Base-by-base conservation (phyloP, 2,888 invertebrate genomes). In the Ophioninae sp. region DNA sequence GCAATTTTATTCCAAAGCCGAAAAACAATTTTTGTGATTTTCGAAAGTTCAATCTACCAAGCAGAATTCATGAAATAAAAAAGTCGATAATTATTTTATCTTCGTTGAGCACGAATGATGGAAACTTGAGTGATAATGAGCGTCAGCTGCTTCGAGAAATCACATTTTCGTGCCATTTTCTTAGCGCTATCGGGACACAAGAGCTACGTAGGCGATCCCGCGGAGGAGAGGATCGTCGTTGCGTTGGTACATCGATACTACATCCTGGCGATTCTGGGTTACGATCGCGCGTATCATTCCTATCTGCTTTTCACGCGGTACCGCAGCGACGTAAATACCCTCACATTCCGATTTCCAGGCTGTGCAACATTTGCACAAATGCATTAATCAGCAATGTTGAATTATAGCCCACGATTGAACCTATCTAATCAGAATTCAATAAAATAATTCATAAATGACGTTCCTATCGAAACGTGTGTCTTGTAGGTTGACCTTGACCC, bases 191-290 rank as follows among this genome's bases (percentile, higher is more conserved):
- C 59, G 22, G 20, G 20, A 59, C 20, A 59, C 59, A 7, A 9
- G 6, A 2, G 20, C 7, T 30, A 30, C 56, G 22, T 13, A 23
- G 13, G 20, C 20, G 56, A n/a, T 20, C 23, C 58, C 39, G 5
- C 13, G 13, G 13, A 2, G 51, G 13, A 10, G 51, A 51, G 5
- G 10, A 51, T 39, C 59, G 51, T 73, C n/a, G 44, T 61, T 44
- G 44, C 1, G 74, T 65, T 59, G 76, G 74, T 76, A 39, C 59
- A 73, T 10, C 69, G 64, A 67, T 64, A 72, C 79, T 51, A 56
- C 73, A 85, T 81, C 79, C 77, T 74, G 74, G 71, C 63, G 67
- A 84, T 84, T 81, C 84, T 84, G 71, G 82, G 85, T 84, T 84
- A 85, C 76, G 81, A 79, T 78, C 71, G 80, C 72, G 68, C 72